Evolutionary conservation across 2,888 invertebrate genomes (phyloP), one percentile per base, ranked within the genome.

Genomic region (Nomada ferruginata): DNA sequence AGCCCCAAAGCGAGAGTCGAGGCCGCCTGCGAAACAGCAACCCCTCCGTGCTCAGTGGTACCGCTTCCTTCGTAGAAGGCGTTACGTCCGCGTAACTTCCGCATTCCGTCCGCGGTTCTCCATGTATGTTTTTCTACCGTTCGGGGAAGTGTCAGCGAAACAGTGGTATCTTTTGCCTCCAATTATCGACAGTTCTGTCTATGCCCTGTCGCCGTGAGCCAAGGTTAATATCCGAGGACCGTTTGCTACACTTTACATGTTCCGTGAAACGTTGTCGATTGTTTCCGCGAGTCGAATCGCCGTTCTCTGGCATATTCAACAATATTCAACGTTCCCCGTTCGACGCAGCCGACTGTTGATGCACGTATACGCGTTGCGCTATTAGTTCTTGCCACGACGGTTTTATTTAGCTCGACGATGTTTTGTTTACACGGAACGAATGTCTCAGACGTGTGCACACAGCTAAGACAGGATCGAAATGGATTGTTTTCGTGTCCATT

Each of bases 11-110:
- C 36, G 80, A 63, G 80, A 79, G 74, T 70, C 79, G 80, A 77
- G 82, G 79, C 68, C 84, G 89, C 85, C 85, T 84, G 60, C 79
- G 83, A 88, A 76, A 84, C 82, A 84, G 86, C 91, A 89, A 90
- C 89, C 91, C 89, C 88, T 86, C 78, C 71, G 76, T 83, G 82
- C 82, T 92, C 92, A 93, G 93, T 93, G 91, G 89, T 90, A 91
- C 91, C 92, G 92, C 91, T 92, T 92, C 92, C 89, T 90, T 84
- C 90, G 91, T 85, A 89, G 88, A 83, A 85, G 82, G 85, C 85
- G 87, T 85, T 74, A 84, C 76, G 76, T 52, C 66, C 81, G 81
- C 69, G 85, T 87, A 64, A n/a, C 63, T 55, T 64, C 29, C 11
- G 59, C 60, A 55, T 63, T 65, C 36, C 69, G 76, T 77, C 69